These are phyloP conservation scores for Apamea monoglypha DNA, from an alignment of 2,888 invertebrate species.

Conservation along the genomic window DNA sequence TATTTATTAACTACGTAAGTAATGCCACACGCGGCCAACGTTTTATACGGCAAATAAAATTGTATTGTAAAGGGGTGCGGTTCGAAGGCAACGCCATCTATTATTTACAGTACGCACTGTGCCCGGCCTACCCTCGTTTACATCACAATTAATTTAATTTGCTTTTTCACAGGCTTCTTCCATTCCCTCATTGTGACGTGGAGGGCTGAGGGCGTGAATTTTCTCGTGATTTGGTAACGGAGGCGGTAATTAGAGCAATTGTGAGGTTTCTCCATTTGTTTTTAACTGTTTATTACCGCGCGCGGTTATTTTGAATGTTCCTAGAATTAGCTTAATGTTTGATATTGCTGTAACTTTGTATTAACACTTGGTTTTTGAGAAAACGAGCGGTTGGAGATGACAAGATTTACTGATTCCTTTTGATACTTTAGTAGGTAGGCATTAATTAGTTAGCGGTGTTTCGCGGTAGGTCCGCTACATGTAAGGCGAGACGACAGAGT, in stretches of 20 bases:
- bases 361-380: slow-evolving; percentile 60
- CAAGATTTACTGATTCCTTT: slow-evolving; percentile 23
- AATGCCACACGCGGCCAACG: slow-evolving; percentile 67
- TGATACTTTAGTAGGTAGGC: slow-evolving; percentile 9
- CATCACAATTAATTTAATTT: slow-evolving; percentile 90
- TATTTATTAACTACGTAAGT: slow-evolving; percentile 73
- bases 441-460: slow-evolving; percentile 32
- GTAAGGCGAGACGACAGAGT: slow-evolving; percentile 72
- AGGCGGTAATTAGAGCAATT: slow-evolving; percentile 88
- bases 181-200: slow-evolving; percentile 86
- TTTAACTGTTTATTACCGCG: slow-evolving; percentile 85
- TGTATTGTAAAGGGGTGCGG: slow-evolving; percentile 82
- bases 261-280: slow-evolving; percentile 87
- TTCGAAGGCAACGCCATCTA: slow-evolving; percentile 80
- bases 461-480: slow-evolving; percentile 40
- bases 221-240: slow-evolving; percentile 89
- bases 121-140: slow-evolving; percentile 87
- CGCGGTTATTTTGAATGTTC: slow-evolving; percentile 78
- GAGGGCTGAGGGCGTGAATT: slow-evolving; percentile 87
- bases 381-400: slow-evolving; percentile 36
- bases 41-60: slow-evolving; percentile 76
- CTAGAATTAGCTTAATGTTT: slow-evolving; percentile 76
- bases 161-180: slow-evolving; percentile 89
- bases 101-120: slow-evolving; percentile 84
- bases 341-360: slow-evolving; percentile 67